A percentile compares a stretch with the other conserved stretches of the same genome.
Conservation (phyloP, 1,140 invertebrate species). For the Ceratitis capitata region DNA sequence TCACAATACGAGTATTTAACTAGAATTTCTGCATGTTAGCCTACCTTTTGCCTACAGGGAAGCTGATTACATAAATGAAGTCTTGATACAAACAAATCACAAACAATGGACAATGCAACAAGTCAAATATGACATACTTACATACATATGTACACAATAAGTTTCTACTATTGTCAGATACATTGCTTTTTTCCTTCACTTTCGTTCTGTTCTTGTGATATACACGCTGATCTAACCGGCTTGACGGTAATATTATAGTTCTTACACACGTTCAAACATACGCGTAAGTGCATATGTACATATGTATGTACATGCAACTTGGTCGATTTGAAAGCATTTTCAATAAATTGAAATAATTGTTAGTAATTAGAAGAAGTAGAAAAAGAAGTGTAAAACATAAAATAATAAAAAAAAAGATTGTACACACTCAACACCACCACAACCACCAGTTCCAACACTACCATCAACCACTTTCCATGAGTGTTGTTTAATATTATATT, state of each 20-base stretch:
- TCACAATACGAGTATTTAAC: too few species aligned
- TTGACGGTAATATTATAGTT: too few species aligned
- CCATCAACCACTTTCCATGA: neutral
- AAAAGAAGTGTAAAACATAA: neutral
- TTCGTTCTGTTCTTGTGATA: neutral
- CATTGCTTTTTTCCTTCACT: neutral
- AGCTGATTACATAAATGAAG: neutral
- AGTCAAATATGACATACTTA: neutral
- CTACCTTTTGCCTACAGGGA: neutral
- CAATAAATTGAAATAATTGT: neutral
- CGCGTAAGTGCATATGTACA: too few species aligned
- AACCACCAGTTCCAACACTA: neutral
- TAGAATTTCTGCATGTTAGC: too few species aligned
- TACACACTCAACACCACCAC: neutral
- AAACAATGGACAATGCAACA: neutral
- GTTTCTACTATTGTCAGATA: neutral
- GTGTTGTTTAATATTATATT: neutral
- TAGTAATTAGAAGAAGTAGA: slow-evolving; percentile 12
- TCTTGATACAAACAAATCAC: neutral
- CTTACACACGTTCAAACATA: too few species aligned
- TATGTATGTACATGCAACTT: neutral
- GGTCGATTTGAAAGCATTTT: neutral
- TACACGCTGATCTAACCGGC: neutral
- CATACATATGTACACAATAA: neutral
- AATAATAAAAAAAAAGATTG: neutral